Evolutionary conservation across 2,113 vertebrate species (phyloP), one percentile per base, ranked within the genome.

Genomic region (human): DNA sequence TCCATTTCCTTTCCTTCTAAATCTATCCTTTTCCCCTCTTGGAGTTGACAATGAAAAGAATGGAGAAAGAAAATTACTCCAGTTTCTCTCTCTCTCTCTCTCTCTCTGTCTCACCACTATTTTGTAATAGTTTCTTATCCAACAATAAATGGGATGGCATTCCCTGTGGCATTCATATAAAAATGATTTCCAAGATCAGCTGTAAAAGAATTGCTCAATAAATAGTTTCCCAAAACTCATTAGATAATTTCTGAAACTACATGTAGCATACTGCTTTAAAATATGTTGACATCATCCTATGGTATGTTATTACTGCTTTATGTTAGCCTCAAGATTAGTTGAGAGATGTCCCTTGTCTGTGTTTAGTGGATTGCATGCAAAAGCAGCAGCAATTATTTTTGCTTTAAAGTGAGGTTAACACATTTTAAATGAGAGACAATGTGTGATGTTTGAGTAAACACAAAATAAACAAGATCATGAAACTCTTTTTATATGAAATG

Each of bases 381-480:
- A 97, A 76, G 17, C 35, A n/a, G 43, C 11, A 16, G 30, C 40
- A 87, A 72, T 90, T 89, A 57, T 66, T 82, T 93, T 89, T 52
- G 45, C 55, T 89, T 83, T 94, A 79, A 86, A 93, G 83, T 76
- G 38, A 91, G 45, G n/a, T 38, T 81, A 83, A 75, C 80, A 43
- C 79, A 61, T 88, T 96, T 94, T 78, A 90, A 81, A 25, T 61
- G 66, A 93, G 90, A 94, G 70, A 27, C 27, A 50, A 17, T 66
- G 59, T 95, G 32, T 91, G 75, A 82, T 75, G 70, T 96, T 55
- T 81, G 81, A 92, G 52, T 59, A 91, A 96, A 75, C 32, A 27
- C 45, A 66, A 83, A 94, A 48, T 40, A 89, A 96, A 50, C 89
- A 72, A 57, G 86, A 78, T 72, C n/a, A 27, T 76, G 27, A 6